Base-by-base conservation (phyloP, 2,113 vertebrate genomes). In the Octodon degus region DNA sequence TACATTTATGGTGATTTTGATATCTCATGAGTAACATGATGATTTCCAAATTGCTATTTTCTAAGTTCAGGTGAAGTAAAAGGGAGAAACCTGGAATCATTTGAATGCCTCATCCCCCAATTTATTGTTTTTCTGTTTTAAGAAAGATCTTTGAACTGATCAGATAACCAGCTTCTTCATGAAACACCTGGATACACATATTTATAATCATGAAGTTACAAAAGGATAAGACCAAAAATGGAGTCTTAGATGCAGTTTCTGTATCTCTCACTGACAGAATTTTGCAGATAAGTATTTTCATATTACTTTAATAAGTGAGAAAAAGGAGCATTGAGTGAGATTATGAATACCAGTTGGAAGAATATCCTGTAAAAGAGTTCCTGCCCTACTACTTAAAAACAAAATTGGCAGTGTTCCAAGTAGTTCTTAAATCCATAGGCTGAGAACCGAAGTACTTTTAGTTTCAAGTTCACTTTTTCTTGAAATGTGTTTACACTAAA, bases 111-210 rank as follows among this genome's bases (percentile, higher is more conserved):
- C 7, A 58, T 86, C 20, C 32, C 53, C 40, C 74, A 19, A 32
- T 86, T 76, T n/a, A 65, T 53, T 84, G 13, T 91, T 27, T 91
- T 86, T 94, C 27, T 95, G 37, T 86, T 94, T 47, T 50, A 60
- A 74, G 37, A 90, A 90, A 58, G 10, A 37, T 17, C 16, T 83
- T 89, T 14, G 24, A 62, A 62, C 47, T 53, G 40, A 62, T 50
- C 60, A 91, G 11, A 40, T 60, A 50, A 43, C 58, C 24, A 86
- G 24, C 40, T 90, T 93, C 8, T 47, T 50, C 67, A 4, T 68
- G 40, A 86, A 96, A 43, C 8, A 19, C 67, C n/a, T 43, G 8
- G 68, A 13, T 25, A 37, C 34, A 40, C 7, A 13, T 77, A 82
- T 55, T 67, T 40, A 7, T 60, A 82, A 89, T 83, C 60, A 50